Evolutionary conservation across 92 coral and sea anemone species (phyloP).

Genomic region (Montipora capitata): DNA sequence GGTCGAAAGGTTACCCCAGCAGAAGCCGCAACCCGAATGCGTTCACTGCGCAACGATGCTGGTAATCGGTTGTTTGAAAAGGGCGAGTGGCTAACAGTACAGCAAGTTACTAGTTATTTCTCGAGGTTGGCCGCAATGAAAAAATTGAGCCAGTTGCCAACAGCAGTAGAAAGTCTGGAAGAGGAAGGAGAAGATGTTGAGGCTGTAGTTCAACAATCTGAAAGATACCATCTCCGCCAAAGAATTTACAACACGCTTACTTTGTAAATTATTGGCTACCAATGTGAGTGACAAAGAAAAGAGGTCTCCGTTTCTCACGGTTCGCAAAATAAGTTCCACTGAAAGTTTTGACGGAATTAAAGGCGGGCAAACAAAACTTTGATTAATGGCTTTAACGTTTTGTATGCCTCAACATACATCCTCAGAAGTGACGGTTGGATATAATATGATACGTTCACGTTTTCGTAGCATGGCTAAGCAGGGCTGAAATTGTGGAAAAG

Average conservation of each 20-base stretch:
- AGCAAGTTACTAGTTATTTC: slow-evolving; percentile 62
- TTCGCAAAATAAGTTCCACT: background rate
- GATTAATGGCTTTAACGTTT: no score
- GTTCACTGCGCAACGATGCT: slow-evolving; percentile 21
- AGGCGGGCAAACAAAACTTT: background rate
- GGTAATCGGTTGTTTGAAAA: slow-evolving; percentile 41
- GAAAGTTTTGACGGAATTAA: background rate
- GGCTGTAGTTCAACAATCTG: slow-evolving; percentile 15
- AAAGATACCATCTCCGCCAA: slow-evolving; percentile 19
- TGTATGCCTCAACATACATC: no score
- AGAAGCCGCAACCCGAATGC: slow-evolving; percentile 54
- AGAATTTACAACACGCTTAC: background rate
- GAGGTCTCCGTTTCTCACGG: background rate
- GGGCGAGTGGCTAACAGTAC: slow-evolving; percentile 56
- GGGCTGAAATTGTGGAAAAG: no score
- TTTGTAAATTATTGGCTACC: background rate
- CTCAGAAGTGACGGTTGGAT: no score
- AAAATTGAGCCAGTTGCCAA: slow-evolving; percentile 39
- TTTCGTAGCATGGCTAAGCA: no score
- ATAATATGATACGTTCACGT: no score
- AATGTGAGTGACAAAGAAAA: background rate
- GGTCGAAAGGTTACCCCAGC: slow-evolving; percentile 58
- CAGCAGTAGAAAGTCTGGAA: slow-evolving; percentile 27
- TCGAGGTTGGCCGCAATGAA: slow-evolving; percentile 53
- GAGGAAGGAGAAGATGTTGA: slow-evolving; percentile 30